A percentile compares a stretch with the other conserved stretches of the same genome.
phyloP scores from a whole-genome alignment of 2,797 vertebrate species.

The Gymnothorax javanicus region DNA sequence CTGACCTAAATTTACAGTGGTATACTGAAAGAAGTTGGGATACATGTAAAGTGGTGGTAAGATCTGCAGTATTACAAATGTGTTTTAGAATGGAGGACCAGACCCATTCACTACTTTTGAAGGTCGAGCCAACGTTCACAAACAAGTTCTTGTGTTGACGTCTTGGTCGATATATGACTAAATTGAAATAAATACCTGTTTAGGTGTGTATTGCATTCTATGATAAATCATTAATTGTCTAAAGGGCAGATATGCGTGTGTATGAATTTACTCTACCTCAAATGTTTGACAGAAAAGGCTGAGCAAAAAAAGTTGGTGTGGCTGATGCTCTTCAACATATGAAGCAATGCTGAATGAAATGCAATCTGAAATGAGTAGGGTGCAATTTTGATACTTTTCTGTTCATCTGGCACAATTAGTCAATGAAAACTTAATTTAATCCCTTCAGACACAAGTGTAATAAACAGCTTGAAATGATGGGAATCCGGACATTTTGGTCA shows the following conservation, averaged over 20 bases:
- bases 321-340: background rate
- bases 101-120: background rate
- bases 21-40: constrained; percentile 83
- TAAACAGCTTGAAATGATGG: background rate
- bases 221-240: background rate
- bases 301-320: background rate
- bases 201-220: constrained; percentile 12
- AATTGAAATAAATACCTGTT: constrained; percentile 18
- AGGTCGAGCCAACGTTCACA: background rate
- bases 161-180: background rate
- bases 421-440: background rate
- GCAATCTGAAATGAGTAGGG: background rate
- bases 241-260: background rate
- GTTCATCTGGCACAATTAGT: background rate
- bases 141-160: background rate
- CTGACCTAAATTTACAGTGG: constrained; percentile 91
- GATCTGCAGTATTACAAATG: constrained; percentile 39
- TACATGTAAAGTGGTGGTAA: constrained; percentile 59
- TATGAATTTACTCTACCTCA: constrained; percentile 9
- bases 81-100: background rate
- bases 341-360: background rate
- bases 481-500: background rate
- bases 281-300: background rate
- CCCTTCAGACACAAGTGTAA: background rate
- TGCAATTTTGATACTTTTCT: background rate